Evolutionary conservation across 2,888 invertebrate species (phyloP).

Genomic region (Lasioglossum calceatum): DNA sequence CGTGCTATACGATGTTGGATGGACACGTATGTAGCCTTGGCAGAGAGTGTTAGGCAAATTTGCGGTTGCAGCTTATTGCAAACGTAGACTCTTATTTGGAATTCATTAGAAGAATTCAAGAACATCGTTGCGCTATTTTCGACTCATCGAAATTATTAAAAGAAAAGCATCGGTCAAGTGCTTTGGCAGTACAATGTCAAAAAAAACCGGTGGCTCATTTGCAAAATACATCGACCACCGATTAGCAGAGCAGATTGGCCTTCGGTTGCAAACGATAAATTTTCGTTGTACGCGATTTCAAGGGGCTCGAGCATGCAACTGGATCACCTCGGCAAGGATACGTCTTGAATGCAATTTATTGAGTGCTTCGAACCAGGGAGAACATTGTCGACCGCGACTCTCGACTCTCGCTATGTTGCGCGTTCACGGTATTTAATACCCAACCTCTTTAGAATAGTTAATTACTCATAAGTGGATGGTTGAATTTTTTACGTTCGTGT

Average conservation of each 20-base stretch:
- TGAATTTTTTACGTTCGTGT: background rate
- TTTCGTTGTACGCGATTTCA: slow-evolving; percentile 51
- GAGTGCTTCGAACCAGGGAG: slow-evolving; percentile 32
- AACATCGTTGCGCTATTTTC: background rate
- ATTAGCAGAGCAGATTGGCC: slow-evolving; percentile 43
- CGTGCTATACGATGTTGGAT: background rate
- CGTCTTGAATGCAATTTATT: slow-evolving; percentile 63
- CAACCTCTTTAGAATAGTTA: background rate
- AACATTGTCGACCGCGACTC: slow-evolving; percentile 67
- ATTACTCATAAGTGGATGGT: background rate
- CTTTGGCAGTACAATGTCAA: background rate
- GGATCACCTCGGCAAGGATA: slow-evolving; percentile 73
- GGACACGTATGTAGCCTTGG: background rate
- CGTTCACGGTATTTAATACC: background rate
- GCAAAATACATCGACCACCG: background rate
- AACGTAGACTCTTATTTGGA: background rate
- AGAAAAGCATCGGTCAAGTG: background rate
- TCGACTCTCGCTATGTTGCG: slow-evolving; percentile 23
- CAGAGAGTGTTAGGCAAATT: background rate
- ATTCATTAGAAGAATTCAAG: no score
- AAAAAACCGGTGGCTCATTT: background rate
- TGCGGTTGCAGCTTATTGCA: background rate
- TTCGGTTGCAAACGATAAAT: slow-evolving; percentile 63
- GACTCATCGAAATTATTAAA: background rate
- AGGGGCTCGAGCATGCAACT: slow-evolving; percentile 65